phyloP scores from a whole-genome alignment of 2,888 invertebrate genomes.

The Spilarctia lutea region DNA sequence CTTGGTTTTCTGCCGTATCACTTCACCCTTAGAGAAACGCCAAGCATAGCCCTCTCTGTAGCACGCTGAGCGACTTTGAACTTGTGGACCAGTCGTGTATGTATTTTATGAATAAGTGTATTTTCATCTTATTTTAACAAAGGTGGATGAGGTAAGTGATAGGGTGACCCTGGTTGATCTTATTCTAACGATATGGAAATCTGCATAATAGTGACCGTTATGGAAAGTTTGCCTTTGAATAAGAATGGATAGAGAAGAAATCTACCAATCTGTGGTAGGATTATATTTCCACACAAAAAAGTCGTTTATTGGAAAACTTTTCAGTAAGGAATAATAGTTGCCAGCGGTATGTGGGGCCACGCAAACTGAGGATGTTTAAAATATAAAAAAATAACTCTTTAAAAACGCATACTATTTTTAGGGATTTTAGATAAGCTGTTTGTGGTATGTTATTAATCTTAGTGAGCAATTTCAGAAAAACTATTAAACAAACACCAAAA shows the following conservation, averaged over 20 bases:
- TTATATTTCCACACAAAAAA: slow-evolving; percentile 58
- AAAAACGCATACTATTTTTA: background rate
- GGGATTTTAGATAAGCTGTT: background rate
- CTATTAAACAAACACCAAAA: background rate
- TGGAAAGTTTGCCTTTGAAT: slow-evolving; percentile 28
- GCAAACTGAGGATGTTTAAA: slow-evolving; percentile 17
- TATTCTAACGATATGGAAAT: slow-evolving; percentile 7
- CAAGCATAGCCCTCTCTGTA: too few relatives aligned
- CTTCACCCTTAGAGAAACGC: too few relatives aligned
- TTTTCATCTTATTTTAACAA: background rate
- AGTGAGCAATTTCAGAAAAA: background rate
- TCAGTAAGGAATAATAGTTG: slow-evolving; percentile 54
- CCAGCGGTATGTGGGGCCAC: slow-evolving; percentile 29
- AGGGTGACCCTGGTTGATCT: too few relatives aligned
- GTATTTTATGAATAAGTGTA: too few relatives aligned
- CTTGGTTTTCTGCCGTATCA: too few relatives aligned
- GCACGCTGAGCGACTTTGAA: too few relatives aligned
- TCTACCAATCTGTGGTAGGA: slow-evolving; percentile 41
- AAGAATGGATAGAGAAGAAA: slow-evolving; percentile 34
- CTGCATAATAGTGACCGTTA: slow-evolving; percentile 19
- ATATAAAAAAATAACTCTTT: background rate
- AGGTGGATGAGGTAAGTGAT: background rate
- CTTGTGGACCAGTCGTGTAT: too few relatives aligned
- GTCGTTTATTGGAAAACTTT: slow-evolving; percentile 69
- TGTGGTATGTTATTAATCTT: background rate